Base-by-base conservation (phyloP, 2,113 vertebrate species). In the Pitta sordida region DNA sequence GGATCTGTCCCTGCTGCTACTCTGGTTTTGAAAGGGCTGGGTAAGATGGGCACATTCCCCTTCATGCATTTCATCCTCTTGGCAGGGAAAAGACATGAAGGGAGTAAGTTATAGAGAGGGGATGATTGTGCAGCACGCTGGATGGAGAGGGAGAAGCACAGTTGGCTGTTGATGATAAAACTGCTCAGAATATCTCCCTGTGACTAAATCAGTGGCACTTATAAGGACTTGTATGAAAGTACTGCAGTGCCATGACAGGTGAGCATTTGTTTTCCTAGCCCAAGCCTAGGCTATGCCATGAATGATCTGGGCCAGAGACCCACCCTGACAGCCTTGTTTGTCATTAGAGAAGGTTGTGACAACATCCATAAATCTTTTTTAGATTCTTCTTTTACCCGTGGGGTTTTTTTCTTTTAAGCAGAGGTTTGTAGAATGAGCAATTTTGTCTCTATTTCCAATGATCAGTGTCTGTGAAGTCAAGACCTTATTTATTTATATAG, bases 361-460 rank as follows among this genome's bases (percentile, higher is more conserved):
- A 96, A 96, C 63, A 75, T 91, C 80, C 85, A 93, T 97, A 96
- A 84, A 97, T 97, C 96, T 96, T 96, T 93, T 88, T 79, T 44
- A 95, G 92, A 91, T 96, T 96, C 83, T 86, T 87, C 85, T 95
- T 62, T 86, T 86, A 83, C 55, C 58, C 60, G 53, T 21, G 5
- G 79, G 39, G 19, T 90, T 82, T 95, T 95, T 94, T 81, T 94
- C 19, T 86, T 94, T 82, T 65, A 94, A 95, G 75, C 43, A 71
- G 29, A 17, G 53, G 32, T 46, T 91, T 91, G 88, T 64, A 75
- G 83, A 93, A 91, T 77, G 94, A 94, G 71, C 88, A 94, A 89
- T 94, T 96, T 94, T 93, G 77, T 90, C 56, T 94, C 83, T 94
- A 74, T 96, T 95, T 93, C 94, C 68, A 93, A 49, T 74, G 93